Evolutionary conservation across 2,888 invertebrate species (phyloP).

Genomic region (Catocala sponsa): DNA sequence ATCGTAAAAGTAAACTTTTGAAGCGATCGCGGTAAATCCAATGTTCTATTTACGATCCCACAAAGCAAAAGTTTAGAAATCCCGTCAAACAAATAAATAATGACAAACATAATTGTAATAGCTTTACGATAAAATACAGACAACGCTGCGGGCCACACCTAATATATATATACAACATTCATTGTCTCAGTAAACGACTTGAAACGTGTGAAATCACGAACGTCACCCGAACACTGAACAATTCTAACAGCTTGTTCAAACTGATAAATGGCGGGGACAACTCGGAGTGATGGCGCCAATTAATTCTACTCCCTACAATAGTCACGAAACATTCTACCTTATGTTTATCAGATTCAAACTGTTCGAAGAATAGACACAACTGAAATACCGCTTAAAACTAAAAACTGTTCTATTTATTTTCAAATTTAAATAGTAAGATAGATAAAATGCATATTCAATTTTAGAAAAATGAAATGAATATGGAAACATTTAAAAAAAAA

Average conservation of each 20-base stretch:
- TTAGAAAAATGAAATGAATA: too few species aligned
- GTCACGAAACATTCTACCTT: slow-evolving; percentile 61
- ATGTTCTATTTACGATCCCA: too few species aligned
- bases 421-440: neutral
- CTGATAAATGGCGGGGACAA: slow-evolving; percentile 68
- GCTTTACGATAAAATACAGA: too few species aligned
- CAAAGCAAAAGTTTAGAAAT: too few species aligned
- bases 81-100: too few species aligned
- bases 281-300: slow-evolving; percentile 68
- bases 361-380: slow-evolving; percentile 20
- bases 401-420: neutral
- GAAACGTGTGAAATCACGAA: slow-evolving; percentile 48
- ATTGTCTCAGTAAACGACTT: slow-evolving; percentile 36
- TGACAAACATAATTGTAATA: too few species aligned
- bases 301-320: slow-evolving; percentile 66
- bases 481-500: too few species aligned
- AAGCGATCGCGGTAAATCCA: too few species aligned
- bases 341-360: slow-evolving; percentile 48
- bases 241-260: slow-evolving; percentile 67
- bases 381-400: neutral
- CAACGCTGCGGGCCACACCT: too few species aligned
- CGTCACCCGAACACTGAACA: slow-evolving; percentile 55
- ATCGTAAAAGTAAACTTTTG: too few species aligned
- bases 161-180: slow-evolving; percentile 11
- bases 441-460: too few species aligned